These are phyloP conservation scores for Alosa sapidissima DNA, from an alignment of 2,797 vertebrate genomes.

Conservation along the genomic window DNA sequence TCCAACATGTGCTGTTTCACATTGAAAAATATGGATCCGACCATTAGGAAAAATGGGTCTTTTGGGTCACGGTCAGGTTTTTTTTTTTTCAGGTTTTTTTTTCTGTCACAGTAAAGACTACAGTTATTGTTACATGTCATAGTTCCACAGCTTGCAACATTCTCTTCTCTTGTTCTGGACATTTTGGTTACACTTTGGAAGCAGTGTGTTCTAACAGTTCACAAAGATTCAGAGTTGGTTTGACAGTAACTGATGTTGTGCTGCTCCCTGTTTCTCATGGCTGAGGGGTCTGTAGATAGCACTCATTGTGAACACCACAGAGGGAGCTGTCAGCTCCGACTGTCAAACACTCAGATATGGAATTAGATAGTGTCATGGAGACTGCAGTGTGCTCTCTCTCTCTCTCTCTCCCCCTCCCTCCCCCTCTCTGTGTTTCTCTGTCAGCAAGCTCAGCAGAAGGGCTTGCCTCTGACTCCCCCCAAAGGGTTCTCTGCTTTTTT, in stretches of 20 bases:
- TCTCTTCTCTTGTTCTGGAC: not conserved
- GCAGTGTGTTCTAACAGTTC: not conserved
- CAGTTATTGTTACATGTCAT: not conserved
- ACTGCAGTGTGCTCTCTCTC: not conserved
- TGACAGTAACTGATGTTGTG: not conserved
- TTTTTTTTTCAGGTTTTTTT: not conserved
- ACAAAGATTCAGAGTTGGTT: not conserved
- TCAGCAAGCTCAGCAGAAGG: not conserved
- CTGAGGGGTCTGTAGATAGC: not conserved
- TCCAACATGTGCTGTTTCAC: not conserved
- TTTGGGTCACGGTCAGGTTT: not conserved
- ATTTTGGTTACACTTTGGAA: not conserved
- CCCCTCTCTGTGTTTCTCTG: not conserved
- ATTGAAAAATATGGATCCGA: not conserved
- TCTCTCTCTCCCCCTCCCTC: not conserved
- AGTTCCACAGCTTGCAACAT: not conserved
- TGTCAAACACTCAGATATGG: not conserved
- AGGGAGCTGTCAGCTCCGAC: not conserved
- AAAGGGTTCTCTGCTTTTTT: not conserved
- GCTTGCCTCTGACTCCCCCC: not conserved
- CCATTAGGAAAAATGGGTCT: not conserved
- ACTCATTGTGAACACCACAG: not conserved
- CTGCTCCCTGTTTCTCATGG: not conserved
- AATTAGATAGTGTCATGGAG: not conserved
- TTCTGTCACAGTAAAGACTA: not conserved